Evolutionary conservation across 2,888 invertebrate genomes (phyloP).

Genomic region (Euzetes globulus): DNA sequence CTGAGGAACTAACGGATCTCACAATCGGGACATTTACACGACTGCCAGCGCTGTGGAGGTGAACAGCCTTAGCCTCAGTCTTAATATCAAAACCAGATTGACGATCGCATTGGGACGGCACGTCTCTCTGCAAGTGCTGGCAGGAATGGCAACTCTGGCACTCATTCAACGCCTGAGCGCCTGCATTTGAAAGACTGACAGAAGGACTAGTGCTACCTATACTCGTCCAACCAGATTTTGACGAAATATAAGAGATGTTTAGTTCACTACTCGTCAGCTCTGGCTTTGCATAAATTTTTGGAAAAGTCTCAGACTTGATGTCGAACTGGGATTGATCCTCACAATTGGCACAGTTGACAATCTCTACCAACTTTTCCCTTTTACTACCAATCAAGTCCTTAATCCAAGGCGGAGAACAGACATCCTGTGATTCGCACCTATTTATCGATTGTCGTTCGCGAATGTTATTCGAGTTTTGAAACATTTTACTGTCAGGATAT

Average conservation of each 20-base stretch:
- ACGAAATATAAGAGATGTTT: background rate
- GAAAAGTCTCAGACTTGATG: background rate
- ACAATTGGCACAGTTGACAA: background rate
- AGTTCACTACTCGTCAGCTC: slow-evolving; percentile 3
- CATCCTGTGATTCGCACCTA: background rate
- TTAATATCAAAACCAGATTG: slow-evolving; percentile 1
- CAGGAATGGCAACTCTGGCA: slow-evolving; percentile 18
- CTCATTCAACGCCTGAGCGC: background rate
- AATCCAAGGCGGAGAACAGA: background rate
- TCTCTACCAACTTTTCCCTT: slow-evolving; percentile 5
- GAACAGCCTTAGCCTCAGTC: slow-evolving; percentile 17
- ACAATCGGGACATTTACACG: slow-evolving; percentile 25
- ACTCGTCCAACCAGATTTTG: slow-evolving; percentile 23
- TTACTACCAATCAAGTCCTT: background rate
- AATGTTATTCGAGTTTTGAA: background rate
- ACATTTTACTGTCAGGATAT: slow-evolving; percentile 24
- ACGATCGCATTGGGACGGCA: background rate
- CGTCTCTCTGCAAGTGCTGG: slow-evolving; percentile 1
- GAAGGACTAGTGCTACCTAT: slow-evolving; percentile 21
- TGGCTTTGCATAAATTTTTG: background rate
- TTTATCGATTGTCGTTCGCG: slow-evolving; percentile 11
- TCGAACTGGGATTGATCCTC: background rate
- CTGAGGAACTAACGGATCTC: slow-evolving; percentile 30
- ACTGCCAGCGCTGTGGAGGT: slow-evolving; percentile 1
- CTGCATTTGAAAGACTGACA: background rate